Conservation (phyloP, 1,140 invertebrate genomes). For the Globodera rostochiensis region DNA sequence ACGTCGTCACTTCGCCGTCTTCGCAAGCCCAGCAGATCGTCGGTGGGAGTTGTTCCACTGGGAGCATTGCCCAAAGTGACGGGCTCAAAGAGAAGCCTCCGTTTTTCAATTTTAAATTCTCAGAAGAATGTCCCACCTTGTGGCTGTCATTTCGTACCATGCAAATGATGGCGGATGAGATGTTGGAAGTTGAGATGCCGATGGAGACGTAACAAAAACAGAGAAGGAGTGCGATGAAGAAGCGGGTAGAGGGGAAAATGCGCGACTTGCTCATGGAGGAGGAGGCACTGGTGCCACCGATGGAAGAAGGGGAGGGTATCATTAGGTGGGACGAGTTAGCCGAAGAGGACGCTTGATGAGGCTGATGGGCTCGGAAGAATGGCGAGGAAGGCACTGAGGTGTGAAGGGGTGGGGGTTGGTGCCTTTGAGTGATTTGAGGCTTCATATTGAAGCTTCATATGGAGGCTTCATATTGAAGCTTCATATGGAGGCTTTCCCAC, state of each 20-base stretch:
- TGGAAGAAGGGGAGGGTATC: conserved; percentile 17
- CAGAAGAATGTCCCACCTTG: conserved; percentile 10
- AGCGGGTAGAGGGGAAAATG: conserved; percentile 61
- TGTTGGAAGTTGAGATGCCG: conserved; percentile 45
- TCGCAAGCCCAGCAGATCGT: no score
- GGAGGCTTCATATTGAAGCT: no score
- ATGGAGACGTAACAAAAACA: conserved; percentile 62
- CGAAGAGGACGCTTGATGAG: not conserved
- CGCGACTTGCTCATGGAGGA: conserved; percentile 39
- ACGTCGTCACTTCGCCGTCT: not conserved
- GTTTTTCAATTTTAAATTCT: no score
- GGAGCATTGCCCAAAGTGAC: not conserved
- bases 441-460: no score
- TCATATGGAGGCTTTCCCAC: not conserved
- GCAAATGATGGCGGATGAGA: conserved; percentile 44
- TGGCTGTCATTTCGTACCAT: conserved; percentile 43
- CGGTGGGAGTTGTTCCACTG: no score
- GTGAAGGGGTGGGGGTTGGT: not conserved
- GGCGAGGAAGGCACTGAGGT: conserved; percentile 1
- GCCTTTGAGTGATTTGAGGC: not conserved
- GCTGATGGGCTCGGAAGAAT: not conserved
- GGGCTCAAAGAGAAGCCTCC: not conserved
- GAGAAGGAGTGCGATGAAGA: conserved; percentile 61
- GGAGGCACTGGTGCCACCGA: conserved; percentile 9
- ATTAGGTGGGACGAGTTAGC: not conserved